These are phyloP conservation scores for Chiloscyllium punctatum DNA, from an alignment of 2,797 vertebrate species.

Conservation along the genomic window DNA sequence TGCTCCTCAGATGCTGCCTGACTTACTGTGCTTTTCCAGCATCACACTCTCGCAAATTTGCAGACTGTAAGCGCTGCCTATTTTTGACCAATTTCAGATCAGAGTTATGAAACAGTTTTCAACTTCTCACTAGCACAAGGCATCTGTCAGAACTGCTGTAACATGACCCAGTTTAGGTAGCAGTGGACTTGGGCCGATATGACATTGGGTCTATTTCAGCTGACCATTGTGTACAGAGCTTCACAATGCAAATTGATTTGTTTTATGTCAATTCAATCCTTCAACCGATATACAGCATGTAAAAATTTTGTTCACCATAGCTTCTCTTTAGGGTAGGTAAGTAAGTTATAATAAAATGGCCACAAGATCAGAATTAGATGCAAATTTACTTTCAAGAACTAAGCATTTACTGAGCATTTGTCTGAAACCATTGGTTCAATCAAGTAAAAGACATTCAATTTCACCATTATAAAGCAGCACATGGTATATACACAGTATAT, in stretches of 20 bases:
- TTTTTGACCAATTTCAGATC: constrained; percentile 7
- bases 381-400: background rate
- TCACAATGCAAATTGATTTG: background rate
- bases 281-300: background rate
- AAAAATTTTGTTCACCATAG: background rate
- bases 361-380: background rate
- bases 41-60: background rate
- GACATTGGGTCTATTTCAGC: background rate
- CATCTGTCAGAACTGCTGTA: background rate
- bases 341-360: background rate
- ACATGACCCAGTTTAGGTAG: background rate
- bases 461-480: background rate
- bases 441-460: background rate
- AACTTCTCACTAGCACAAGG: background rate
- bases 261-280: background rate
- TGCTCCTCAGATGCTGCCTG: too few relatives aligned
- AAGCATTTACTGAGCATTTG: background rate
- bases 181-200: background rate
- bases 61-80: background rate
- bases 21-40: too few relatives aligned
- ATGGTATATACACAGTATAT: background rate
- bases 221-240: background rate
- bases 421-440: background rate
- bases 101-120: background rate
- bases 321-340: too few relatives aligned